Conservation (phyloP, 2,113 vertebrate species). For the Ailuropoda melanoleuca region DNA sequence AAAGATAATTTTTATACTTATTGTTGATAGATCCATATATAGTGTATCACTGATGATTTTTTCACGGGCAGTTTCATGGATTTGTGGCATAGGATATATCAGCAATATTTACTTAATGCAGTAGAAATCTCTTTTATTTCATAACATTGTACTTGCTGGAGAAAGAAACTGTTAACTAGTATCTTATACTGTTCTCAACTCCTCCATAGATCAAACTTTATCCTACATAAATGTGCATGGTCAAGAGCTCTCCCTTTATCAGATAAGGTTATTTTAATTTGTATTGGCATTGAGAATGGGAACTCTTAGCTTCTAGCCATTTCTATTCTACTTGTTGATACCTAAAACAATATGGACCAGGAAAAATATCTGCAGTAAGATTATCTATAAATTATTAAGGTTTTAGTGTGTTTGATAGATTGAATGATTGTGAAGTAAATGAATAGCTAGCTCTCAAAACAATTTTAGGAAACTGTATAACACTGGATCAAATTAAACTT, state of each 20-base stretch:
- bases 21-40: neutral
- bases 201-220: neutral
- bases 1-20: neutral
- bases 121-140: neutral
- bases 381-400: neutral
- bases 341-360: neutral
- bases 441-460: neutral
- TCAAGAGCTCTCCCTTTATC: neutral
- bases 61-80: neutral
- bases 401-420: neutral
- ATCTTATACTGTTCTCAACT: neutral
- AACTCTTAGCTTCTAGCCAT: neutral
- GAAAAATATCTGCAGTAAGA: neutral
- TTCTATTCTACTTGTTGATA: neutral
- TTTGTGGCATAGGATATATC: neutral
- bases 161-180: neutral
- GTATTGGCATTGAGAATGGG: neutral
- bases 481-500: neutral
- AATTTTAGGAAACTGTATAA: neutral
- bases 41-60: neutral
- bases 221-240: neutral
- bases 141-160: neutral
- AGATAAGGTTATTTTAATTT: neutral
- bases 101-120: neutral
- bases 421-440: neutral